These are phyloP conservation scores for Drosophila kuntzei DNA, from an alignment of 2,888 invertebrate genomes.

Conservation along the genomic window DNA sequence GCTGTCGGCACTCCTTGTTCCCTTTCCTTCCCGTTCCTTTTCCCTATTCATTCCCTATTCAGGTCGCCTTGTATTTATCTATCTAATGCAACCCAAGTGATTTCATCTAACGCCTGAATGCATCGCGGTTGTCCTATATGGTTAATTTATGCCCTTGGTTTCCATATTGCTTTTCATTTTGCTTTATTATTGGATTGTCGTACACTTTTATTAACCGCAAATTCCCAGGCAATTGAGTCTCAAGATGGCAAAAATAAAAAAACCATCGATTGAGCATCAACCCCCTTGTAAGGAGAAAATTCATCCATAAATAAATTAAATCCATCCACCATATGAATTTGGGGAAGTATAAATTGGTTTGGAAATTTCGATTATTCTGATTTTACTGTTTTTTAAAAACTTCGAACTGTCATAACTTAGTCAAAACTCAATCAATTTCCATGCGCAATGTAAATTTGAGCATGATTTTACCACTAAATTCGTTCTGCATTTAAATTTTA, in stretches of 20 bases:
- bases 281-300: constrained; percentile 5
- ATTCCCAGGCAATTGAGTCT: constrained; percentile 67
- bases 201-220: constrained; percentile 64
- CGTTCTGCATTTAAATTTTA: too few relatives aligned
- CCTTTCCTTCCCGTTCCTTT: not conserved
- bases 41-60: constrained; percentile 1
- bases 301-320: constrained; percentile 26
- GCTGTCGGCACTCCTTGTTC: constrained; percentile 32
- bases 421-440: too few relatives aligned
- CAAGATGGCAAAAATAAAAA: constrained; percentile 27
- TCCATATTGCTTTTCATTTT: constrained; percentile 48
- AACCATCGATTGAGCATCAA: constrained; percentile 46
- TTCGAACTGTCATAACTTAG: too few relatives aligned
- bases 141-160: constrained; percentile 70
- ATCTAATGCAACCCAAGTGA: constrained; percentile 48
- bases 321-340: too few relatives aligned
- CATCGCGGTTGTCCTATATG: constrained; percentile 45
- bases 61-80: constrained; percentile 5
- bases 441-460: too few relatives aligned
- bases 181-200: constrained; percentile 41
- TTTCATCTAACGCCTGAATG: constrained; percentile 71
- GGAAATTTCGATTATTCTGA: too few relatives aligned
- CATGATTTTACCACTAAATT: too few relatives aligned
- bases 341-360: too few relatives aligned
- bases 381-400: too few relatives aligned